Base-by-base conservation (phyloP, 1,140 invertebrate species). In the Eupristina koningsbergeri region DNA sequence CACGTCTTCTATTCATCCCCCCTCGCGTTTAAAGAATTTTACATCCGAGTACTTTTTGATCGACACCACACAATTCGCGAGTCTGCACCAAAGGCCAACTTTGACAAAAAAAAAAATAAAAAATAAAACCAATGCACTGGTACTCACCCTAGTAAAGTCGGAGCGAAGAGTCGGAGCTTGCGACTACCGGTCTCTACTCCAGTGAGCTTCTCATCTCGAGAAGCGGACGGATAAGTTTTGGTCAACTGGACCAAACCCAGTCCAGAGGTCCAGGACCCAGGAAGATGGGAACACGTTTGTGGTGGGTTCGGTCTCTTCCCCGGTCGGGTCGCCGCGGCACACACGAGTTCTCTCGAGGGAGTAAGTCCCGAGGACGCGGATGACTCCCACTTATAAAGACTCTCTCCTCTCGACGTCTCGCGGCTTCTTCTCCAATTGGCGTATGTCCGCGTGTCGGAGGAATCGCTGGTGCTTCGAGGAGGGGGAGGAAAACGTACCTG, bases 311-410 rank as follows among this genome's bases (percentile, higher is more conserved):
- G 63, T 64, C 80, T 76, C 34, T 83, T 85, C 39, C 79, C 22
- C 63, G 74, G 82, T n/a, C n/a, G n/a, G n/a, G n/a, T n/a, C n/a
- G 73, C 81, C 83, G 85, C 86, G 80, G 83, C 86, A 85, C 76
- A 74, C 85, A 78, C 85, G 82, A 84, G 90, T 91, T 91, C 90
- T 89, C 90, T 88, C 90, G 90, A 92, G 90, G 91, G 91, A 92
- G 91, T 92, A 92, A 91, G 91, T 92, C 89, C 90, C 90, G 88
- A 89, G 90, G 90, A 91, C 90, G 89, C 88, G 91, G 90, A 92
- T 92, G 89, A 89, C 91, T 92, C 91, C 91, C 91, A 91, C 91
- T 92, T 92, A 92, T 92, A 92, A 92, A 92, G 91, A 92, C 90
- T 91, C 82, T 84, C 82, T 47, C 36, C 76, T 39, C 41, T 61